These are phyloP conservation scores for Epizoanthus fatuus DNA, from an alignment of 92 coral and sea anemone genomes.

Conservation along the genomic window DNA sequence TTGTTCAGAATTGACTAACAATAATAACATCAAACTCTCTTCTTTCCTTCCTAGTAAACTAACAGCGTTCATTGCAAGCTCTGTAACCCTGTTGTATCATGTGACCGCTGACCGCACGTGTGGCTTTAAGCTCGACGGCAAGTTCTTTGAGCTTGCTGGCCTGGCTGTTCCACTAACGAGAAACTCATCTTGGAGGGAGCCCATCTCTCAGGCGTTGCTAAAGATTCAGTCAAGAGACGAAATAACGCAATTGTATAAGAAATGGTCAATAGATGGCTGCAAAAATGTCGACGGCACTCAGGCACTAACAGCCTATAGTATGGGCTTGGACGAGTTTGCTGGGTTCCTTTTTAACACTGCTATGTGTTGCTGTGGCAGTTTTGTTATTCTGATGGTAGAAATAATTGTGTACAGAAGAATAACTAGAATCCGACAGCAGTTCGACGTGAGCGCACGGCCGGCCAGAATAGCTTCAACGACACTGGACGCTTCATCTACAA, in stretches of 20 bases:
- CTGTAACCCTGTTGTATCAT: conserved; percentile 61
- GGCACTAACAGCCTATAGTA: conserved; percentile 58
- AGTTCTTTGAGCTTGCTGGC: conserved; percentile 78
- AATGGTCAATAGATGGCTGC: conserved; percentile 78
- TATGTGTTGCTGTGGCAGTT: conserved; percentile 77
- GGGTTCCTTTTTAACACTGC: conserved; percentile 91
- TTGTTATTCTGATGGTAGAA: conserved; percentile 71
- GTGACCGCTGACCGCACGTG: conserved; percentile 75
- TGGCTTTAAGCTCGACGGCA: conserved; percentile 81
- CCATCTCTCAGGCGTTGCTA: conserved; percentile 78
- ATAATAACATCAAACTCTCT: not conserved
- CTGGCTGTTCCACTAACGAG: conserved; percentile 80
- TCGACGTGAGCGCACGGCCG: conserved; percentile 18
- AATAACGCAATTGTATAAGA: conserved; percentile 59
- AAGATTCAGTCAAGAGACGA: conserved; percentile 67
- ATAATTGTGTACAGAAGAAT: conserved; percentile 73
- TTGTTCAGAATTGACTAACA: not conserved
- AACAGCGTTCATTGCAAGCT: conserved; percentile 78
- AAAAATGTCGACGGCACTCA: conserved; percentile 50
- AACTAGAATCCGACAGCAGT: conserved; percentile 61
- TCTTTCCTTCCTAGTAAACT: conserved; percentile 62
- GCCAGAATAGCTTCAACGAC: not conserved
- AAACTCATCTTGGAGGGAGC: conserved; percentile 82
- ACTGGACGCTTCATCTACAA: conserved; percentile 13
- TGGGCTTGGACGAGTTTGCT: conserved; percentile 87